Evolutionary conservation across 2,888 invertebrate genomes (phyloP), one percentile per base, ranked within the genome.

Genomic region (Branchipolynoe longqiensis): DNA sequence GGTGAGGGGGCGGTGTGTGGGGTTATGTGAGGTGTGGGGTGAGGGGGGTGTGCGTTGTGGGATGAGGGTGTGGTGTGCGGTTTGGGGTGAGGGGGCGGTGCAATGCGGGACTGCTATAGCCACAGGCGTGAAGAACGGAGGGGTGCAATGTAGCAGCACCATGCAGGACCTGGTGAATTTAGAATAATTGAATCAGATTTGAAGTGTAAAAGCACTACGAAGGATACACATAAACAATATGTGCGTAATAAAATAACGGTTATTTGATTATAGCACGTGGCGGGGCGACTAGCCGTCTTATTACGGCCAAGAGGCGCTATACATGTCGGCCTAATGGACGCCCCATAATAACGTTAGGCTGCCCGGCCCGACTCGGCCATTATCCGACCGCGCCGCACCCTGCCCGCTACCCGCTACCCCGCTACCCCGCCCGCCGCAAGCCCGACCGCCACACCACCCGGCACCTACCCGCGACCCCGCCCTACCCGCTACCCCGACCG

Each of bases 211-310:
- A 78, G 78, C 78, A 54, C 41, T 41, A 54, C 48, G 56, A 18
- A 84, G 62, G 40, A 69, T 31, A 69, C 54, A 48, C 64, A 69
- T 54, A 84, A 48, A 84, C 85, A 85, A 85, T 85, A 85, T 82
- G 85, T 58, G 78, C 33, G 41, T 82, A 85, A 85, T 85, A 85
- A 85, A 82, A 82, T 82, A 85, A 85, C 54, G 28, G 64, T 48
- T 59, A 85, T 85, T 85, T 59, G 54, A 85, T 85, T 85, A 82
- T 73, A 41, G 83, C 48, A 14, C 41, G 40, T 40, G 38, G 62
- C 38, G 22, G 83, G 62, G 36, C 78, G 48, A 54, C 41, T 48
- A 78, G 48, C 54, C 48, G 48, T 48, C 78, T 78, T 41, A 78
- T 78, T 78, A 54, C 54, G 78, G 31, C 69, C 69, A 69, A 58